Evolutionary conservation across 2,888 invertebrate species (phyloP), one percentile per base, ranked within the genome.

Genomic region (Tetranychus truncatus): DNA sequence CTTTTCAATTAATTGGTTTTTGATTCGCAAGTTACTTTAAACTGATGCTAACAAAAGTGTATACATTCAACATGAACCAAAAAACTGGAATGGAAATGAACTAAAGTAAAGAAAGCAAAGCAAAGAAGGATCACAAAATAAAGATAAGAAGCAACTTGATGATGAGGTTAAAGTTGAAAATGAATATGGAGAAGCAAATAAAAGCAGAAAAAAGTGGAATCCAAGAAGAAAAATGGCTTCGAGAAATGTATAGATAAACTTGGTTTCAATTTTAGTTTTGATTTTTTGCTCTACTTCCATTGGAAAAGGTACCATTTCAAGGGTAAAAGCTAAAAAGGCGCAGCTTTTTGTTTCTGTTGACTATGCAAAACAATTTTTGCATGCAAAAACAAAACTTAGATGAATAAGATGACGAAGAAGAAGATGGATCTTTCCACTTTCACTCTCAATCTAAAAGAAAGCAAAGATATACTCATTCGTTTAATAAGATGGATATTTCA

Each of bases 401-500:
- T 34, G 34, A 34, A 55, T 9, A 55, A 55, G 55, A 9, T 55
- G 11, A 9, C 9, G 15, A 55, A 15, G 15, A 15, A 55, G 15
- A 55, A 55, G 55, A 55, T 55, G 55, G 15, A 55, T 55, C 55
- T 55, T 34, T 55, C 55, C 15, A 15, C 55, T 55, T 15, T 55
- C 15, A 15, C 55, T 7, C 55, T 55, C 15, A 15, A 55, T 55
- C 55, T 15, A 55, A 55, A 55, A 55, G 55, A 55, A 55, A 9
- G 9, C 55, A 55, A 34, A 55, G 55, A 55, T 55, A 55, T 9
- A 55, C 15, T 55, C 46, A 46, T 46, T 46, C 55, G 55, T 15
- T 55, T 55, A 55, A 55, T 55, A 55, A 55, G 55, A 55, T 55
- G 55, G 55, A 55, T 55, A 55, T 55, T 55, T 55, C 55, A 55